These are phyloP conservation scores for Plestiodon gilberti DNA, from an alignment of 2,113 vertebrate genomes.

Conservation along the genomic window DNA sequence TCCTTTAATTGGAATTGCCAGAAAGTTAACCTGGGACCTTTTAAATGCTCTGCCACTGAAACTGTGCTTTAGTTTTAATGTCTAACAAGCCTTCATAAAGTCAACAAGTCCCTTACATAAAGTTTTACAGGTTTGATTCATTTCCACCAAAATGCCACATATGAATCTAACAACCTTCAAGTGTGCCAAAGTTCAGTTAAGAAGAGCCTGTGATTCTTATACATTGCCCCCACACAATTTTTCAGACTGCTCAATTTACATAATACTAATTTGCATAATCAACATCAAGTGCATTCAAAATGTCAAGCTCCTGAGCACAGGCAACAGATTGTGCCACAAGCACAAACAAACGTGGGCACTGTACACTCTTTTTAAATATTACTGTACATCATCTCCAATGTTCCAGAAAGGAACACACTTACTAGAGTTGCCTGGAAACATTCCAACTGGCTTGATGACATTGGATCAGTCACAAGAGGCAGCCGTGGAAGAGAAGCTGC, in stretches of 20 bases:
- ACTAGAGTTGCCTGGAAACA: slow-evolving; percentile 29
- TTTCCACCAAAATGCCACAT: background rate
- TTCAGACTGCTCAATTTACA: background rate
- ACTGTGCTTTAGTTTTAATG: background rate
- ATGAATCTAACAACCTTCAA: background rate
- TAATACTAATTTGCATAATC: slow-evolving; percentile 1
- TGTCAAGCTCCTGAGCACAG: background rate
- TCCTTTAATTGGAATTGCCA: background rate
- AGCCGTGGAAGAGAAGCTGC: background rate
- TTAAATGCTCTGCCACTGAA: background rate
- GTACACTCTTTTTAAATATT: slow-evolving; percentile 13
- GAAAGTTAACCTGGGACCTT: background rate
- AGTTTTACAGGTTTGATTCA: background rate
- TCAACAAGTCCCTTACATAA: too few species aligned
- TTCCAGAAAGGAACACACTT: slow-evolving; percentile 56
- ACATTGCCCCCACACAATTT: background rate
- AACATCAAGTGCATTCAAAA: background rate
- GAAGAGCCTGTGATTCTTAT: background rate
- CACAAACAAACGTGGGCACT: background rate
- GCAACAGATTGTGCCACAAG: background rate
- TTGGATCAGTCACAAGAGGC: slow-evolving; percentile 34
- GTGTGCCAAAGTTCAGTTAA: background rate
- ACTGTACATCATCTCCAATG: slow-evolving; percentile 36
- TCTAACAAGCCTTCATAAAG: background rate
- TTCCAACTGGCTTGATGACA: slow-evolving; percentile 23